Conservation (phyloP, 2,888 invertebrate species). For the Pseudoips prasinana region DNA sequence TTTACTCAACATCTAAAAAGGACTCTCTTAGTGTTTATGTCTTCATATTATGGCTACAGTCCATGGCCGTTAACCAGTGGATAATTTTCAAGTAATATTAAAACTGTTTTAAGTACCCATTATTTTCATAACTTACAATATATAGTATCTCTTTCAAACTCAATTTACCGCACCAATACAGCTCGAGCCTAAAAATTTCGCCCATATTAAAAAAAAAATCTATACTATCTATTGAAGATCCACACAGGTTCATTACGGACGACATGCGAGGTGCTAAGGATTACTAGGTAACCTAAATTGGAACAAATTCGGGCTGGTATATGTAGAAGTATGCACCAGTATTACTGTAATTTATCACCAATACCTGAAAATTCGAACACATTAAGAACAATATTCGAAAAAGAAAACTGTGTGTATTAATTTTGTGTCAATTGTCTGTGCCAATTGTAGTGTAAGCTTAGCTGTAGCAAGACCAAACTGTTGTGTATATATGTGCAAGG, state of each 20-base stretch:
- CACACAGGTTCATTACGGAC: slow-evolving; percentile 45
- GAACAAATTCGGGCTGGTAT: slow-evolving; percentile 77
- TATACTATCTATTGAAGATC: slow-evolving; percentile 41
- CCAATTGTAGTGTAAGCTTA: slow-evolving; percentile 61
- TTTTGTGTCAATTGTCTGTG: slow-evolving; percentile 55
- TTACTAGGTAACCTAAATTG: slow-evolving; percentile 50
- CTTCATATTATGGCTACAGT: too few species aligned
- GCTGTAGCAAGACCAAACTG: slow-evolving; percentile 61
- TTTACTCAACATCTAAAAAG: too few species aligned
- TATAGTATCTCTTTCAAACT: too few species aligned
- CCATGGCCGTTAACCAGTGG: too few species aligned
- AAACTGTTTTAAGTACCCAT: too few species aligned
- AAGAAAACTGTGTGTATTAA: slow-evolving; percentile 40
- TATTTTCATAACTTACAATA: too few species aligned
- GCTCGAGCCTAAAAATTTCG: slow-evolving; percentile 13
- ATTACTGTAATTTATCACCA: slow-evolving; percentile 45
- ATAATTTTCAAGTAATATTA: too few species aligned
- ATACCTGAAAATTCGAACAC: slow-evolving; percentile 41
- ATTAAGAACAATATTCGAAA: slow-evolving; percentile 29
- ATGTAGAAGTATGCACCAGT: slow-evolving; percentile 81
- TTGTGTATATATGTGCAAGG: slow-evolving; percentile 67
- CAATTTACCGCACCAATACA: not conserved
- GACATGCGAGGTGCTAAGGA: slow-evolving; percentile 71
- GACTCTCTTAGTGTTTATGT: too few species aligned
- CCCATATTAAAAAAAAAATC: slow-evolving; percentile 22